Conservation (phyloP, 2,797 vertebrate species). For the Graptemys geographica region DNA sequence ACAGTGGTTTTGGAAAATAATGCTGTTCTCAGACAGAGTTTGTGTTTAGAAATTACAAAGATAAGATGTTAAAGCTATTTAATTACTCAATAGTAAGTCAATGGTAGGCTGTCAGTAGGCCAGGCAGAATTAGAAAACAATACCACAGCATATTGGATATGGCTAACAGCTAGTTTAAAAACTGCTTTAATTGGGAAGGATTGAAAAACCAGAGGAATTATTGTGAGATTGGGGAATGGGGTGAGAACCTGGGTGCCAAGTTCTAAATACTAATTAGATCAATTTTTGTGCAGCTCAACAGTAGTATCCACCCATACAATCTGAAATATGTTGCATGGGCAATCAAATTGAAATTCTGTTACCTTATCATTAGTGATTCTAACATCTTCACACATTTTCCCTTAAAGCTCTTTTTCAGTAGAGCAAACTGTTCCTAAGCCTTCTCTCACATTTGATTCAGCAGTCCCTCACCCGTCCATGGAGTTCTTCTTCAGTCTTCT, state of each 20-base stretch:
- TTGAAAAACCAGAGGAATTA: not conserved
- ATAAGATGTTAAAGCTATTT: slow-evolving; percentile 43
- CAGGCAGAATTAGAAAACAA: not conserved
- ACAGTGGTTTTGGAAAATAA: not conserved
- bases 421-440: not conserved
- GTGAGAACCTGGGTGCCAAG: not conserved
- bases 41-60: slow-evolving; percentile 9
- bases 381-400: not conserved
- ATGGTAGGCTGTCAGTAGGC: not conserved
- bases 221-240: not conserved
- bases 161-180: not conserved
- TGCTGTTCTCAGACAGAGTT: not conserved
- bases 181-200: not conserved
- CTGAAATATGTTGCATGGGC: not conserved
- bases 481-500: not conserved
- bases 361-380: not conserved
- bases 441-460: too few species aligned
- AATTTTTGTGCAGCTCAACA: not conserved
- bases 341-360: not conserved
- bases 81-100: not conserved
- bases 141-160: not conserved
- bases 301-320: not conserved
- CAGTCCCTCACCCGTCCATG: not conserved
- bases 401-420: not conserved
- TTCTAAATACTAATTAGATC: not conserved